phyloP scores from a whole-genome alignment of 1,140 invertebrate species.

The Scaptomyza hsui region DNA sequence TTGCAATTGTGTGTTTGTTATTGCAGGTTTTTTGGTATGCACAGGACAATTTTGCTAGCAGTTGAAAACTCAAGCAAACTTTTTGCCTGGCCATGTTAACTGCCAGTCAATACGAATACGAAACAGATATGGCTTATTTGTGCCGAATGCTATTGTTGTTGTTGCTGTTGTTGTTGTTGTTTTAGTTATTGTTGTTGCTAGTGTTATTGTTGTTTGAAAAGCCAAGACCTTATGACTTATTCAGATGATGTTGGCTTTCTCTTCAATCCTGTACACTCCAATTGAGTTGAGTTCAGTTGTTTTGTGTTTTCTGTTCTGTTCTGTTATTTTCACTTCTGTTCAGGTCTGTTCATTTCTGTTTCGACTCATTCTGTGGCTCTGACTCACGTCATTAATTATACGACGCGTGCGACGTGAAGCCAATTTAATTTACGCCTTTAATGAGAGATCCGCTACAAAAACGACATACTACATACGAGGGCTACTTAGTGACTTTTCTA shows the following conservation, averaged over 20 bases:
- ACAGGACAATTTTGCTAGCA: constrained; percentile 61
- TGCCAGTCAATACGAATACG: constrained; percentile 78
- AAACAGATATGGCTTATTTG: constrained; percentile 77
- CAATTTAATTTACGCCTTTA: constrained; percentile 80
- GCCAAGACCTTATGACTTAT: constrained; percentile 76
- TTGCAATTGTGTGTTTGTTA: constrained; percentile 61
- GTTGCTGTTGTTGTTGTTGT: constrained; percentile 16
- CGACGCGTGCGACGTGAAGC: constrained; percentile 67
- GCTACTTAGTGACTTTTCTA: constrained; percentile 13
- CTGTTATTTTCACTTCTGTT: neutral
- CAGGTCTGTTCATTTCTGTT: neutral
- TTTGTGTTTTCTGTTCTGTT: constrained; percentile 37
- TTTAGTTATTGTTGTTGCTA: constrained; percentile 11
- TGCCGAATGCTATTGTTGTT: constrained; percentile 37
- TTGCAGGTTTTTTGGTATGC: constrained; percentile 63
- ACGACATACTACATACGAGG: constrained; percentile 37
- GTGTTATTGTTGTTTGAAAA: constrained; percentile 40
- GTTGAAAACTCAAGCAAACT: constrained; percentile 69
- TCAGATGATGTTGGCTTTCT: constrained; percentile 62
- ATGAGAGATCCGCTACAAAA: constrained; percentile 63
- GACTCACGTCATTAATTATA: constrained; percentile 75
- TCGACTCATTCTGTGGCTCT: constrained; percentile 23
- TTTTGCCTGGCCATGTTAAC: constrained; percentile 75
- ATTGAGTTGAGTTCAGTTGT: constrained; percentile 2
- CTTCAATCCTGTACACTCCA: constrained; percentile 6